Percentiles rank a stretch among this genome's conserved stretches.
These are phyloP conservation scores for Drosophila lacertosa DNA, from an alignment of 1,140 invertebrate species.

Conservation along the genomic window DNA sequence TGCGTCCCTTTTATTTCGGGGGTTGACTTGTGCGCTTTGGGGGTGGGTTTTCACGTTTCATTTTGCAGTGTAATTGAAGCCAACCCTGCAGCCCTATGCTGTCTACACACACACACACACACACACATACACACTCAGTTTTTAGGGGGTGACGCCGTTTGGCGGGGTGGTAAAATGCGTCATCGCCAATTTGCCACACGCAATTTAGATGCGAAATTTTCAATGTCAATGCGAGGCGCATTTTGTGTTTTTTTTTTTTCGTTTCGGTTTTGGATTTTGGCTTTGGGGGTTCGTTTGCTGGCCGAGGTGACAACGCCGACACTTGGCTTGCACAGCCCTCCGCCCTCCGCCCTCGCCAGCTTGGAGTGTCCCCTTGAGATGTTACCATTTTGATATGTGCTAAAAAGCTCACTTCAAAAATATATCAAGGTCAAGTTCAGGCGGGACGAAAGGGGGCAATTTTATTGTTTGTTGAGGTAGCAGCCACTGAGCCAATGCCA, in stretches of 20 bases:
- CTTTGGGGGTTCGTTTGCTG: constrained; percentile 11
- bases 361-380: constrained; percentile 64
- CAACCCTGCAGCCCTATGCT: constrained; percentile 57
- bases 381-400: constrained; percentile 78
- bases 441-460: constrained; percentile 21
- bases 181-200: constrained; percentile 71
- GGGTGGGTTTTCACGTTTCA: constrained; percentile 58
- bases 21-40: constrained; percentile 64
- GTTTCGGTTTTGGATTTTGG: no score
- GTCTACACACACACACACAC: constrained; percentile 5
- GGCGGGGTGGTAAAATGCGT: constrained; percentile 59
- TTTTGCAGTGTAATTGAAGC: constrained; percentile 58
- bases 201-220: constrained; percentile 77
- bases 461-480: constrained; percentile 78
- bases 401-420: constrained; percentile 79
- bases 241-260: no score
- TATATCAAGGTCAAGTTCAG: constrained; percentile 83
- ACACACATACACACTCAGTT: constrained; percentile 20
- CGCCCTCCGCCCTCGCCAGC: not conserved
- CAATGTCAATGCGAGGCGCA: constrained; percentile 66
- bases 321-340: constrained; percentile 18
- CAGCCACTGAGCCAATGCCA: constrained; percentile 36
- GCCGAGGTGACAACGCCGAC: constrained; percentile 39
- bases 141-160: not conserved
- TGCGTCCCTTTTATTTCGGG: constrained; percentile 64